These are phyloP conservation scores for Sturmia bella DNA, from an alignment of 2,888 invertebrate species.

Conservation along the genomic window DNA sequence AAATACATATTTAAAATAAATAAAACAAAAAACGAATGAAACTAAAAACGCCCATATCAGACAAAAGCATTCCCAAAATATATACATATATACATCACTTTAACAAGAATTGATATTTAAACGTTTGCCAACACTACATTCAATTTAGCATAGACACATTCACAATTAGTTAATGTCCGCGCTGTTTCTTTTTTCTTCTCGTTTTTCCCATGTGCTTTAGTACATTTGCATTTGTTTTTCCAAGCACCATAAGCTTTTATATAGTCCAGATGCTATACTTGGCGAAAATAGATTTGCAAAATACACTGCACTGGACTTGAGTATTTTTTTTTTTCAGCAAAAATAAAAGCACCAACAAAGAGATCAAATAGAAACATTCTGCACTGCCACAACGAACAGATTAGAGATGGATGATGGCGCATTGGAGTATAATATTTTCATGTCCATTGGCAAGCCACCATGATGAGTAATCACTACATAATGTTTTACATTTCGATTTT, in stretches of 20 bases:
- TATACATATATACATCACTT: slow-evolving; percentile 40
- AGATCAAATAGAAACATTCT: slow-evolving; percentile 32
- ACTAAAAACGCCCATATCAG: not conserved
- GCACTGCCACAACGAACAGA: slow-evolving; percentile 43
- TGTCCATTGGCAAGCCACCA: slow-evolving; percentile 61
- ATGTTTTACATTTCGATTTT: slow-evolving; percentile 24
- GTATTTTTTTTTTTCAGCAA: not conserved
- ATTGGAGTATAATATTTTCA: slow-evolving; percentile 41
- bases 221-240: not conserved
- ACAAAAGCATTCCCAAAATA: slow-evolving; percentile 24
- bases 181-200: slow-evolving; percentile 20
- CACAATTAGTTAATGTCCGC: slow-evolving; percentile 19
- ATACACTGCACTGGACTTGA: not conserved
- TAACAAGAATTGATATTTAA: slow-evolving; percentile 36
- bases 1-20: too few species aligned
- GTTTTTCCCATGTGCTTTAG: not conserved
- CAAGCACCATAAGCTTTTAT: not conserved
- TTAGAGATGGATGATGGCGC: slow-evolving; percentile 40
- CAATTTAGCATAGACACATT: slow-evolving; percentile 34
- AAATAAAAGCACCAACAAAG: slow-evolving; percentile 39
- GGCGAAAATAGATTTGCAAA: not conserved
- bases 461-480: slow-evolving; percentile 56
- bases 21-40: too few species aligned
- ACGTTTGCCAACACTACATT: slow-evolving; percentile 61
- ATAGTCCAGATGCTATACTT: too few species aligned